These are phyloP conservation scores for Drosophila incognita DNA, from an alignment of 2,888 invertebrate species.

Conservation along the genomic window DNA sequence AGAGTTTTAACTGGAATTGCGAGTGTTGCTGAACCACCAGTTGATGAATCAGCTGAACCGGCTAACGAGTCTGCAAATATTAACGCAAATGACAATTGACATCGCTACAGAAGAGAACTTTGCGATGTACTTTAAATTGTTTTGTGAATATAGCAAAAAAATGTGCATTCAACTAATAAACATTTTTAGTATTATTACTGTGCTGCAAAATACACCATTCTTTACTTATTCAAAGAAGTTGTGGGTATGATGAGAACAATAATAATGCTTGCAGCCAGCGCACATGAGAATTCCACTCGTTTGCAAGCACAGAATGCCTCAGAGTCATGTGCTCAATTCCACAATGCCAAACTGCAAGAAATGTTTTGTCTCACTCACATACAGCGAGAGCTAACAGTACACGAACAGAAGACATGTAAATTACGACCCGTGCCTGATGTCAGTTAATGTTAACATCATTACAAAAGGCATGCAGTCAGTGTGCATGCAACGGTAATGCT, in stretches of 20 bases:
- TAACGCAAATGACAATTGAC: slow-evolving; percentile 14
- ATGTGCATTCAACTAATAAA: slow-evolving; percentile 2
- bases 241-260: neutral
- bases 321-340: slow-evolving; percentile 23
- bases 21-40: neutral
- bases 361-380: slow-evolving; percentile 11
- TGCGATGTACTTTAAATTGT: slow-evolving; percentile 31
- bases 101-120: neutral
- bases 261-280: neutral
- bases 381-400: slow-evolving; percentile 30
- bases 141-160: slow-evolving; percentile 33
- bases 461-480: slow-evolving; percentile 18
- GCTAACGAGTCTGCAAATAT: neutral
- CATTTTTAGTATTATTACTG: neutral
- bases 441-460: slow-evolving; percentile 56
- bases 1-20: slow-evolving; percentile 17
- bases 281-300: slow-evolving; percentile 7
- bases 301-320: neutral
- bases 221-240: neutral
- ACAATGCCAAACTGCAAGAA: slow-evolving; percentile 2
- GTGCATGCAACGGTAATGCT: slow-evolving; percentile 56
- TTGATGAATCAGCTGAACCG: neutral
- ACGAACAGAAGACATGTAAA: slow-evolving; percentile 44
- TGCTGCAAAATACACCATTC: neutral
- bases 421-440: slow-evolving; percentile 59